Conservation (phyloP, 2,888 invertebrate genomes). For the Aspidiotus rigidus region DNA sequence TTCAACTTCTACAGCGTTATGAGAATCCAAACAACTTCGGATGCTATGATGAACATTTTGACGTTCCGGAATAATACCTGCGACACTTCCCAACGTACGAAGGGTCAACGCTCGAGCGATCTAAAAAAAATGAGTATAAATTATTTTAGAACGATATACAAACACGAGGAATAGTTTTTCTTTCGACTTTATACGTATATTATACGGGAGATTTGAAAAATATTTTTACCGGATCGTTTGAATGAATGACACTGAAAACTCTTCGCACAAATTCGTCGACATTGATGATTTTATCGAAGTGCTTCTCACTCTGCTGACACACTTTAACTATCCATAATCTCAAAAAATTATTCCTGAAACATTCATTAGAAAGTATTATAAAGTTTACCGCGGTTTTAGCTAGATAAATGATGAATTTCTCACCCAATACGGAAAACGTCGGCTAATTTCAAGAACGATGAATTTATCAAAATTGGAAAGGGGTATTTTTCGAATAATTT, state of each 20-base stretch:
- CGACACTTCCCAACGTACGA: conserved; percentile 81
- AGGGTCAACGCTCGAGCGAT: conserved; percentile 83
- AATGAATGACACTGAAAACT: conserved; percentile 88
- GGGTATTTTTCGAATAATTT: conserved; percentile 93
- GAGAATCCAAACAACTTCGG: conserved; percentile 80
- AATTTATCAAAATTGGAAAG: conserved; percentile 93
- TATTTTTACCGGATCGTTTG: conserved; percentile 72
- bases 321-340: conserved; percentile 86
- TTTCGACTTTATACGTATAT: neutral
- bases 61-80: conserved; percentile 84
- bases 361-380: neutral
- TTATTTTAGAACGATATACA: neutral
- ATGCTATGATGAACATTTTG: conserved; percentile 94
- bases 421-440: conserved; percentile 83
- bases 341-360: conserved; percentile 72
- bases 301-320: conserved; percentile 90
- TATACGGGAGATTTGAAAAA: neutral
- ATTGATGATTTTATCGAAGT: conserved; percentile 89
- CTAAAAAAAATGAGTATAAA: conserved; percentile 34
- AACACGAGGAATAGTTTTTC: neutral
- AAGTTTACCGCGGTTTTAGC: neutral
- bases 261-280: conserved; percentile 87
- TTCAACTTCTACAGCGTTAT: conserved; percentile 90
- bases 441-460: conserved; percentile 85
- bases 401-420: conserved; percentile 37